A percentile compares a stretch with the other conserved stretches of the same genome.
Evolutionary conservation across 1,140 invertebrate species (phyloP).

Genomic region (Drosophila truncata): DNA sequence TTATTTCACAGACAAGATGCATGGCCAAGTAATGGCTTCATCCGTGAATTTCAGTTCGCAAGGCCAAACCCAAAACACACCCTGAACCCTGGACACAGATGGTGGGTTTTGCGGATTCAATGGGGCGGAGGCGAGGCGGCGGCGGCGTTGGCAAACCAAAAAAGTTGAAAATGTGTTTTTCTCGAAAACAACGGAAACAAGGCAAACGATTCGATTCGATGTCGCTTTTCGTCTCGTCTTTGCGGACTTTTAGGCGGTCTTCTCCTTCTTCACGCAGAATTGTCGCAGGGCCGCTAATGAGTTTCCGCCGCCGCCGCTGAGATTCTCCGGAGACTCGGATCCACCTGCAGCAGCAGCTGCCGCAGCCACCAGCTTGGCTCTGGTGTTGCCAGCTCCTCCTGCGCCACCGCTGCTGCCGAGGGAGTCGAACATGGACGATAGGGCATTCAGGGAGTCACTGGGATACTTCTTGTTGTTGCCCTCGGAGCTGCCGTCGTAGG

Average conservation of each 20-base stretch:
- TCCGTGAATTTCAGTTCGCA: constrained; percentile 31
- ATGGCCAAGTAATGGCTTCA: constrained; percentile 6
- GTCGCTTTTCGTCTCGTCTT: constrained; percentile 44
- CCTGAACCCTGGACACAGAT: constrained; percentile 19
- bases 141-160: constrained; percentile 70
- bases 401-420: constrained; percentile 62
- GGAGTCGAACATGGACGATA: constrained; percentile 94
- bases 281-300: constrained; percentile 80
- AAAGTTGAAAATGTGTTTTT: constrained; percentile 74
- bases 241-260: constrained; percentile 76
- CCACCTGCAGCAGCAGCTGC: constrained; percentile 42
- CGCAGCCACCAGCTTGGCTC: constrained; percentile 64
- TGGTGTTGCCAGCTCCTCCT: constrained; percentile 50
- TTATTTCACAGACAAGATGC: constrained; percentile 4
- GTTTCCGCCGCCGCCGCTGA: constrained; percentile 68
- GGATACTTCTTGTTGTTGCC: constrained; percentile 87
- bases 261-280: constrained; percentile 85
- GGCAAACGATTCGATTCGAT: constrained; percentile 55
- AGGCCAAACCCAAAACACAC: constrained; percentile 26
- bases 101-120: constrained; percentile 14
- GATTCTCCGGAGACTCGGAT: constrained; percentile 71
- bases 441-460: constrained; percentile 90
- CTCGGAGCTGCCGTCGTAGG: constrained; percentile 86
- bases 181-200: constrained; percentile 82
- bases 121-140: constrained; percentile 26